Percentiles rank a stretch among this genome's conserved stretches.
Conservation (phyloP, 2,888 invertebrate genomes). For the Pasiphila rectangulata region DNA sequence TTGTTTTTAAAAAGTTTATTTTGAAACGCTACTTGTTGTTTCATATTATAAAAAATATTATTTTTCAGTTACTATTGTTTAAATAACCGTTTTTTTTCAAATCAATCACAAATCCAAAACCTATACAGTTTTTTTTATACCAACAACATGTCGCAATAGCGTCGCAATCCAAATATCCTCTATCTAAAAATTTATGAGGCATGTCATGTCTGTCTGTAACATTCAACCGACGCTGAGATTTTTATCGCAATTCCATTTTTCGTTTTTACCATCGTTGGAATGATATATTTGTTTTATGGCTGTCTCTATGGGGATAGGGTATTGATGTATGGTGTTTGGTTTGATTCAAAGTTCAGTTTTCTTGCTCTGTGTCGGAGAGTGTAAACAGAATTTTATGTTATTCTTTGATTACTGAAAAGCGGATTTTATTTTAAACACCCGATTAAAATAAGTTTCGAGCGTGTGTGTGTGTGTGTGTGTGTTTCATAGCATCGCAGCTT, state of each 20-base stretch:
- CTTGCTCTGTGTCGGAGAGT: not conserved
- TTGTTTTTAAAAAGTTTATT: too few species aligned
- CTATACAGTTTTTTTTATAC: not conserved
- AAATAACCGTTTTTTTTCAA: too few species aligned
- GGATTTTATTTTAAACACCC: too few species aligned
- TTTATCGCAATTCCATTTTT: slow-evolving; percentile 13
- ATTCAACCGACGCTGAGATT: slow-evolving; percentile 7
- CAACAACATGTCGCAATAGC: not conserved
- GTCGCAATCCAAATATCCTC: not conserved
- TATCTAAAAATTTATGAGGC: slow-evolving; percentile 12
- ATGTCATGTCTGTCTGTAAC: slow-evolving; percentile 10
- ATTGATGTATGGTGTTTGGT: slow-evolving; percentile 2
- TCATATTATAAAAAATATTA: too few species aligned
- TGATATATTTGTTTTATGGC: slow-evolving; percentile 11
- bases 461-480: too few species aligned
- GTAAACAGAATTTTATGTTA: too few species aligned
- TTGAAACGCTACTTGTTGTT: too few species aligned
- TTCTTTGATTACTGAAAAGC: too few species aligned
- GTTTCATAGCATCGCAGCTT: too few species aligned
- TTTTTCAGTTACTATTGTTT: too few species aligned
- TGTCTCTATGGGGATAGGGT: slow-evolving; percentile 9
- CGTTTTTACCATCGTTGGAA: slow-evolving; percentile 13
- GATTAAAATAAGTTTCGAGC: too few species aligned
- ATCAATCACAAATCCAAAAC: too few species aligned
- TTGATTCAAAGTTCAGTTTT: not conserved